A percentile compares a stretch with the other conserved stretches of the same genome.
phyloP scores from a whole-genome alignment of 2,888 invertebrate species.

The Stictocephala bisonia region DNA sequence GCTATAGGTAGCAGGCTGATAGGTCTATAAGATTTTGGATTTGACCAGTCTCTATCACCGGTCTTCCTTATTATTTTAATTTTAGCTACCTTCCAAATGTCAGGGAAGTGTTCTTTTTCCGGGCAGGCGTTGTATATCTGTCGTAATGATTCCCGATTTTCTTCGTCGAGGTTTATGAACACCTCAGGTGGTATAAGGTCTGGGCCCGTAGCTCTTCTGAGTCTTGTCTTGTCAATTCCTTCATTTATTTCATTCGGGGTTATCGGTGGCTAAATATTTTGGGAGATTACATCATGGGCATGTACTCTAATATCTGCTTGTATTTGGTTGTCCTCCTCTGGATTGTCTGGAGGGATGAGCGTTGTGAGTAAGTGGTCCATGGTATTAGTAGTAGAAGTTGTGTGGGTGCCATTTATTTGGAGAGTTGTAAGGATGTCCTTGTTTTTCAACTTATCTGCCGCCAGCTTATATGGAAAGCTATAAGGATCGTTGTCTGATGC shows the following conservation, averaged over 20 bases:
- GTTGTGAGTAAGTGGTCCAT: background rate
- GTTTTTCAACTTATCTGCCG: background rate
- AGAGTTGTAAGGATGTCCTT: background rate
- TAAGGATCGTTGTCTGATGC: background rate
- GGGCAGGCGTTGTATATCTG: background rate
- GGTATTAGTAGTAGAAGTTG: background rate
- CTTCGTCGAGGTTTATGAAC: background rate
- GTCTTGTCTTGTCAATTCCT: background rate
- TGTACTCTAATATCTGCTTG: background rate
- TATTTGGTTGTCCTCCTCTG: background rate
- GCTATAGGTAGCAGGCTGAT: slow-evolving; percentile 33
- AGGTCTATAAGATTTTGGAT: slow-evolving; percentile 15
- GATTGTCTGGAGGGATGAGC: background rate
- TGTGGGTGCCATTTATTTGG: background rate
- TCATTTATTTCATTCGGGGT: background rate
- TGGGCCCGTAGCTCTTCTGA: background rate
- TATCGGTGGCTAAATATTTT: background rate
- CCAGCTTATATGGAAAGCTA: slow-evolving; percentile 8
- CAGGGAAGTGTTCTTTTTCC: background rate
- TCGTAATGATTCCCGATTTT: background rate
- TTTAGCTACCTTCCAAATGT: background rate
- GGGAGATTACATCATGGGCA: background rate
- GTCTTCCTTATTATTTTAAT: background rate
- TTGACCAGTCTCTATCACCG: background rate
- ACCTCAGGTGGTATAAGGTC: background rate